Evolutionary conservation across 2,113 vertebrate species (phyloP), one percentile per base, ranked within the genome.

Genomic region (Ictalurus punctatus): DNA sequence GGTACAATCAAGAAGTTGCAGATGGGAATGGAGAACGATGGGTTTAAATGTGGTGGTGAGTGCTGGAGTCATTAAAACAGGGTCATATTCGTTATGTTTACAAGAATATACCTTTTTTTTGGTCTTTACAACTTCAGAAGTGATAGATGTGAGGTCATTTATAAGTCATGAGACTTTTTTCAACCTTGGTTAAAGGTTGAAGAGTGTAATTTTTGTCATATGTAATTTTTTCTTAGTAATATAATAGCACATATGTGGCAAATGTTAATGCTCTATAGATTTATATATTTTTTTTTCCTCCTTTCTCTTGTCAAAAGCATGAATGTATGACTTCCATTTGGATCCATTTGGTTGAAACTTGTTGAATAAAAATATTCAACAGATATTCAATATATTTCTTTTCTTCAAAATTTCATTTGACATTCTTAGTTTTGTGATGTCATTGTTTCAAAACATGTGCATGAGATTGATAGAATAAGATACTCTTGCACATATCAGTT

Each of bases 31-130:
- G 25, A 54, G 30, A 16, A 65, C 40, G 34, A 63, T 85, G 61
- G 61, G 23, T 71, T 84, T 80, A 37, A 79, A 89, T 89, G 61
- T 27, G 30, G 56, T 30, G 65, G 25, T 69, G 79, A 71, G 74
- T 2, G 6, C 30, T n/a, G 37, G 30, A 37, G 44, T 63, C 12
- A 63, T 16, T 82, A 79, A n/a, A 79, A 56, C 16, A 56, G 6
- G 27, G 1, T 80, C 14, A 3, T 6, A 52, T 25, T 63, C 58
- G 30, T 23, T 61, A 37, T 61, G 19, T 83, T 83, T 23, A 83
- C 9, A 83, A 40, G 79, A 4, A 34, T 19, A 30, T 82, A 58
- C 13, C 13, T 80, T 80, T 56, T 56, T 30, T 1, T 14, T 56
- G 27, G 14, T 80, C 3, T 56, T 30, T 80, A 30, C 48, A 82